Evolutionary conservation across 2,888 invertebrate species (phyloP).

Genomic region (Drosophila crucigera): DNA sequence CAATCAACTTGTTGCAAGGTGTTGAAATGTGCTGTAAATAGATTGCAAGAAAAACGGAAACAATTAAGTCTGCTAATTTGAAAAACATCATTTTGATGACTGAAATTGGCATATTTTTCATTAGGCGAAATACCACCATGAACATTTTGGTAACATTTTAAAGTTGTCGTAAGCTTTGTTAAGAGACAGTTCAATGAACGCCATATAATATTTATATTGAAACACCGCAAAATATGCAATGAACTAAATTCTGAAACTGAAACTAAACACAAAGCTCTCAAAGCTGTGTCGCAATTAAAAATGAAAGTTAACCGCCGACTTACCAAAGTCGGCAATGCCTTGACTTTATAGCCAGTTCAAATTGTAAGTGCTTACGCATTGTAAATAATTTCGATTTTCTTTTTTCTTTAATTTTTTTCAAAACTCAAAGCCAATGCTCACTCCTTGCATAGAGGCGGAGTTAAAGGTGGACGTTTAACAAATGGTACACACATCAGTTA

Average conservation of each 20-base stretch:
- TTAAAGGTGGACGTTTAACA: neutral
- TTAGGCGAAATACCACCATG: neutral
- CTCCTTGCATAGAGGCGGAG: neutral
- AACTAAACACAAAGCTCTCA: neutral
- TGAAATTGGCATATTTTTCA: neutral
- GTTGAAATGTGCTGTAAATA: neutral
- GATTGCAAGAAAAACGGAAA: neutral
- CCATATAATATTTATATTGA: neutral
- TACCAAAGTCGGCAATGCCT: constrained; percentile 38
- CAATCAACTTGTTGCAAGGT: no score
- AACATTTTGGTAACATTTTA: neutral
- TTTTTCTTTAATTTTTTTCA: neutral
- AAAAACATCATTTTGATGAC: neutral
- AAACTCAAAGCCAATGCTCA: constrained; percentile 24
- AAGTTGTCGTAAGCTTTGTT: neutral
- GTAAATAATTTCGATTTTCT: neutral
- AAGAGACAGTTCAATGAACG: neutral
- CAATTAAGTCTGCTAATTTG: neutral
- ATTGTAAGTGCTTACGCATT: constrained; percentile 12
- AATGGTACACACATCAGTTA: neutral
- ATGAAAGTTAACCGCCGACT: constrained; percentile 63
- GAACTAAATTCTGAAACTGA: no score
- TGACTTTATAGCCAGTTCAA: constrained; percentile 64
- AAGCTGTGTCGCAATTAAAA: constrained; percentile 28
- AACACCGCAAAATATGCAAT: constrained; percentile 33